phyloP scores from a whole-genome alignment of 2,113 vertebrate genomes.

The Heterotilapia buettikoferi region DNA sequence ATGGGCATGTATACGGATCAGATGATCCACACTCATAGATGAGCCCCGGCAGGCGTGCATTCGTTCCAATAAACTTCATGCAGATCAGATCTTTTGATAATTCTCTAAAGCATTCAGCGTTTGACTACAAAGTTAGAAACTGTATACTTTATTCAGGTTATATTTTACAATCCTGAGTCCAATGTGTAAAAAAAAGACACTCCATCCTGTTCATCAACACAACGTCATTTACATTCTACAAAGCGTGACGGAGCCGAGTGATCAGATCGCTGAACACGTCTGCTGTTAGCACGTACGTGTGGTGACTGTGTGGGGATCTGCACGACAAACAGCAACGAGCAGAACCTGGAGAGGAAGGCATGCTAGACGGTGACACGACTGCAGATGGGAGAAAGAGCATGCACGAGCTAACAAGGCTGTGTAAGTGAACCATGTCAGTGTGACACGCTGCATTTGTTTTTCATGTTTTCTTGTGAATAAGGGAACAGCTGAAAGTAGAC shows the following conservation, averaged over 20 bases:
- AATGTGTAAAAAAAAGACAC: conserved; percentile 27
- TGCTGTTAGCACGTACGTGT: not conserved
- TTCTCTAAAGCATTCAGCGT: not conserved
- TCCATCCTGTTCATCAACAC: not conserved
- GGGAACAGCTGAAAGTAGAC: not conserved
- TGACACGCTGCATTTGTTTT: not conserved
- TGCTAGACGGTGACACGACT: conserved; percentile 2
- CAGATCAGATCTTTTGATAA: not conserved
- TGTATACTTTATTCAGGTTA: not conserved
- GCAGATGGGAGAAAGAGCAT: not conserved
- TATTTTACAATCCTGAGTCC: conserved; percentile 56
- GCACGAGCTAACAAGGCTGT: not conserved
- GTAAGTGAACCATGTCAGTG: not conserved
- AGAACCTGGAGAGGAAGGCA: conserved; percentile 29
- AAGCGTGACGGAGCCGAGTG: conserved; percentile 34
- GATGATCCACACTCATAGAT: not conserved
- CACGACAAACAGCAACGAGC: not conserved
- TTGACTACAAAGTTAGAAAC: conserved; percentile 24
- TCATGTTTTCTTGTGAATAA: not conserved
- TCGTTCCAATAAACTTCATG: not conserved
- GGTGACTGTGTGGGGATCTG: not conserved
- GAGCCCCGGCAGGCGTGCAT: not conserved
- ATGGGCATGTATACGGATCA: not conserved
- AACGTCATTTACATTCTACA: not conserved
- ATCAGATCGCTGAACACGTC: conserved; percentile 43